Conservation (phyloP, 1,140 invertebrate species). For the Temnothorax curvispinosus region DNA sequence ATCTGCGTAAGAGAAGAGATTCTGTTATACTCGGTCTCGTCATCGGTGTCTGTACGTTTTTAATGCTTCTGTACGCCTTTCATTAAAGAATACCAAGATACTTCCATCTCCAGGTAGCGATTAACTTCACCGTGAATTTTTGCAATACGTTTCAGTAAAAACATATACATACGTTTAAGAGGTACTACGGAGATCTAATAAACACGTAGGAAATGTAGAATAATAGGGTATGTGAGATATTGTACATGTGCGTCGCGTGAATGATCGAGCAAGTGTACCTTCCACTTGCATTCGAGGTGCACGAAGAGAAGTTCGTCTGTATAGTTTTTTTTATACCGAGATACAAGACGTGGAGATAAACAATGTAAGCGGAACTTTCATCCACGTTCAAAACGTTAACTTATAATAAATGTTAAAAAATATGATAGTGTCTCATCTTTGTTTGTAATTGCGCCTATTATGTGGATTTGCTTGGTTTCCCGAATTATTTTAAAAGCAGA, state of each 20-base stretch:
- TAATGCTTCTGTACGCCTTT: conserved; percentile 94
- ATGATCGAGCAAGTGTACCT: conserved; percentile 30
- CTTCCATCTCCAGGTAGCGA: conserved; percentile 62
- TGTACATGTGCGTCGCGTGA: conserved; percentile 35
- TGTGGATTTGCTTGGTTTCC: background rate
- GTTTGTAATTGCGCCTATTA: conserved; percentile 1
- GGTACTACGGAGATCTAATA: conserved; percentile 58
- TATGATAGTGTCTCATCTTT: conserved; percentile 35
- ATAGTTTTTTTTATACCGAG: conserved; percentile 75
- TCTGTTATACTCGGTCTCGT: conserved; percentile 95
- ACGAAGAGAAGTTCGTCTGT: conserved; percentile 58
- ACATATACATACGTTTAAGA: conserved; percentile 53
- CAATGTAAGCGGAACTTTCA: conserved; percentile 49
- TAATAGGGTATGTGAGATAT: background rate
- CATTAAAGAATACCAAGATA: conserved; percentile 84
- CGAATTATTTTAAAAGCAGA: background rate
- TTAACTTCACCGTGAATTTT: conserved; percentile 56
- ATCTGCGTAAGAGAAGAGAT: conserved; percentile 96
- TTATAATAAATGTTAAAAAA: conserved; percentile 68
- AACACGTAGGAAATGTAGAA: conserved; percentile 25
- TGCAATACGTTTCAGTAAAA: conserved; percentile 11
- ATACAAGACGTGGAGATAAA: conserved; percentile 41
- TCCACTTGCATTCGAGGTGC: background rate
- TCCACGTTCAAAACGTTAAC: conserved; percentile 54
- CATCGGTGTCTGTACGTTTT: conserved; percentile 94